Conservation (phyloP, 2,888 invertebrate genomes). For the Gymnoscelis rufifasciata region DNA sequence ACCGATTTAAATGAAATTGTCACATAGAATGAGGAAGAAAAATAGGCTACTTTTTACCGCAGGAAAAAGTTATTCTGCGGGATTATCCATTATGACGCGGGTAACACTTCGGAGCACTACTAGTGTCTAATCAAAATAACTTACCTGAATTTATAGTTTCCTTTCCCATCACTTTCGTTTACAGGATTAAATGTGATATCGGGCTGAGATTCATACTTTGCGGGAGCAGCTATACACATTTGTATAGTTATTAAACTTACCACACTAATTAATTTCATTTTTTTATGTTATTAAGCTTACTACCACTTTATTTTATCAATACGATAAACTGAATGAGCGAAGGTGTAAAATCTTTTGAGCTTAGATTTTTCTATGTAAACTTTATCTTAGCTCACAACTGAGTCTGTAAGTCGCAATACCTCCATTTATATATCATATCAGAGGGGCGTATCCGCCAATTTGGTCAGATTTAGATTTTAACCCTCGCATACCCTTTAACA, state of each 20-base stretch:
- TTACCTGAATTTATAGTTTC: constrained; percentile 37
- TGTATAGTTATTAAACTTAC: constrained; percentile 3
- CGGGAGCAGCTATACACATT: constrained; percentile 2
- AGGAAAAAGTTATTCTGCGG: no score
- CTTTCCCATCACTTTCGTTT: constrained; percentile 17
- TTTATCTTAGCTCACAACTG: constrained; percentile 1
- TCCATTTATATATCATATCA: background rate
- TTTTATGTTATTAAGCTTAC: no score
- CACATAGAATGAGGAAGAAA: no score
- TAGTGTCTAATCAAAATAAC: no score
- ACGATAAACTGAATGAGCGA: background rate
- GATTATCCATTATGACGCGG: no score
- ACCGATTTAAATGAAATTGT: no score
- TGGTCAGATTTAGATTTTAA: no score
- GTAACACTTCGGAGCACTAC: no score
- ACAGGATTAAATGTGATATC: constrained; percentile 7
- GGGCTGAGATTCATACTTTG: constrained; percentile 13
- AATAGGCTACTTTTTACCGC: no score
- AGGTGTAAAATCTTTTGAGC: background rate
- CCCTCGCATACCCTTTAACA: no score
- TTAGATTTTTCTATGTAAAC: constrained; percentile 1
- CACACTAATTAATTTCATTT: constrained; percentile 10
- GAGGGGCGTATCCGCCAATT: no score
- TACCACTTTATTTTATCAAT: no score
- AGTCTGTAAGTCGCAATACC: background rate